These are phyloP conservation scores for Hirtodrosophila histrioides DNA, from an alignment of 2,888 invertebrate species.

Conservation along the genomic window DNA sequence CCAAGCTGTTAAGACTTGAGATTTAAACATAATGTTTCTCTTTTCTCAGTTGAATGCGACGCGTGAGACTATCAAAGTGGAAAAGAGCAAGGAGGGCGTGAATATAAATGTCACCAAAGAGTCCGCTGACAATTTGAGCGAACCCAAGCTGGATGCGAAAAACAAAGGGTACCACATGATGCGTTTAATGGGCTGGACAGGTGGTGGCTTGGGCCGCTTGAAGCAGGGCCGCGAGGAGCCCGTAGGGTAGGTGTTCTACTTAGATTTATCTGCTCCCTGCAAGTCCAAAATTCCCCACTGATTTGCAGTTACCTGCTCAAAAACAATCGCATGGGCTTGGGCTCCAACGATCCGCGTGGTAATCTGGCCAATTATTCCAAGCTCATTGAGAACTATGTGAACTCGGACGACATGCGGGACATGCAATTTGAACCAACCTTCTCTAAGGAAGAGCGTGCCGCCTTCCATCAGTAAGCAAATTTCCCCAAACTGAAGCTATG, in stretches of 20 bases:
- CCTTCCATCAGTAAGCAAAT: slow-evolving; percentile 85
- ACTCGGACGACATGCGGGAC: slow-evolving; percentile 86
- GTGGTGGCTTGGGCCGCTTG: slow-evolving; percentile 88
- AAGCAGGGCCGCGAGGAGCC: slow-evolving; percentile 88
- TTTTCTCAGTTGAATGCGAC: slow-evolving; percentile 68
- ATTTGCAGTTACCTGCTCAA: slow-evolving; percentile 80
- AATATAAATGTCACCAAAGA: slow-evolving; percentile 74
- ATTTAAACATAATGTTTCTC: neutral
- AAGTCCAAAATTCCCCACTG: neutral
- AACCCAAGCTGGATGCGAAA: slow-evolving; percentile 76
- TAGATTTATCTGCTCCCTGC: neutral
- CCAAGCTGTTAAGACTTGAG: too few relatives aligned
- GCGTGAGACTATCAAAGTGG: slow-evolving; percentile 81
- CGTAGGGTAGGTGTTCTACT: slow-evolving; percentile 76
- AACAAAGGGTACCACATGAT: slow-evolving; percentile 86
- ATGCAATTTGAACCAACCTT: slow-evolving; percentile 87
- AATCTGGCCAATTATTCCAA: slow-evolving; percentile 65
- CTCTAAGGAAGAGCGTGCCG: slow-evolving; percentile 87
- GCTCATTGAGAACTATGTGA: slow-evolving; percentile 83
- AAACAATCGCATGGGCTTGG: slow-evolving; percentile 82
- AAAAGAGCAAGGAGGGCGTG: slow-evolving; percentile 74
- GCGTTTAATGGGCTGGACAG: slow-evolving; percentile 90
- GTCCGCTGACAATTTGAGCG: slow-evolving; percentile 53
- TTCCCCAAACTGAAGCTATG: neutral
- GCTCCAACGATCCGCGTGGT: slow-evolving; percentile 52